Conservation (phyloP, 1,140 invertebrate species). For the Cydia strobilella region DNA sequence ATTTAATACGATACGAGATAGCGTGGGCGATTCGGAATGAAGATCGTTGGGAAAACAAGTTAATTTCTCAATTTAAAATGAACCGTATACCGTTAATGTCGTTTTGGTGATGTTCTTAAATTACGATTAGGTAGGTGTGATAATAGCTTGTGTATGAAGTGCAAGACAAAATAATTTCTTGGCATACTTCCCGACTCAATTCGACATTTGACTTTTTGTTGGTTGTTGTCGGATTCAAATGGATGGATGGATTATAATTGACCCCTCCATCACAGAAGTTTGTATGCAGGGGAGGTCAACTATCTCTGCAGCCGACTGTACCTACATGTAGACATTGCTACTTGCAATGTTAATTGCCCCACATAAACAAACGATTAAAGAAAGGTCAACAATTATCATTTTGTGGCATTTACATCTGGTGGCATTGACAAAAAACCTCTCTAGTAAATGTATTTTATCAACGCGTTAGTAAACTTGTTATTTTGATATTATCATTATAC, state of each 20-base stretch:
- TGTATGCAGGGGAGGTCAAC: no score
- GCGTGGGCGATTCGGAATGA: slow-evolving; percentile 45
- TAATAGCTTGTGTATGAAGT: slow-evolving; percentile 22
- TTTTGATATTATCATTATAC: slow-evolving; percentile 19
- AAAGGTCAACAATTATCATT: neutral
- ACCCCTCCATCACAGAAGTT: no score
- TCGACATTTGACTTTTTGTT: neutral
- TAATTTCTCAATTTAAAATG: slow-evolving; percentile 38
- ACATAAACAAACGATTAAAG: neutral
- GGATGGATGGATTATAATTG: no score
- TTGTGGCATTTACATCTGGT: neutral
- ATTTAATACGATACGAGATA: slow-evolving; percentile 33
- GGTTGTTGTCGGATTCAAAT: no score
- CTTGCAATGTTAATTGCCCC: neutral
- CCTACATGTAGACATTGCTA: neutral
- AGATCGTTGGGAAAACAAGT: slow-evolving; percentile 42
- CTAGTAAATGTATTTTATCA: neutral
- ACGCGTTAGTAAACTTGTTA: neutral
- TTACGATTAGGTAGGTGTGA: slow-evolving; percentile 3
- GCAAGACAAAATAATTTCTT: slow-evolving; percentile 19
- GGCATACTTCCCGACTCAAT: slow-evolving; percentile 4
- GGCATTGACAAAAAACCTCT: neutral
- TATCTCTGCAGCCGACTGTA: neutral
- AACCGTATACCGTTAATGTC: slow-evolving; percentile 22
- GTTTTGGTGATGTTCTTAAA: slow-evolving; percentile 20